Conservation (phyloP, 2,797 vertebrate genomes). For the Apogon hyalosoma region DNA sequence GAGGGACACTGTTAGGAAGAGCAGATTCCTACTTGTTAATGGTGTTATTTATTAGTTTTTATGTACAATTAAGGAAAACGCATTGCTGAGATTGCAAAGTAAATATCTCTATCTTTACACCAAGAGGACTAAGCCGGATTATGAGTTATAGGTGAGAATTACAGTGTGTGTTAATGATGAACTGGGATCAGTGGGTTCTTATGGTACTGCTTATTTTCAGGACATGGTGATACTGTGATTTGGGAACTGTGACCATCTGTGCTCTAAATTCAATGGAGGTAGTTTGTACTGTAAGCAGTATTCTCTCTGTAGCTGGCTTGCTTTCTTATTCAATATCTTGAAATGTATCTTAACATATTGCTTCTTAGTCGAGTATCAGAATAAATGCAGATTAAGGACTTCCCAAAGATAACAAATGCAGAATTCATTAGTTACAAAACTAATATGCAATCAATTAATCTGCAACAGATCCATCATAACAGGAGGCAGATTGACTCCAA, state of each 20-base stretch:
- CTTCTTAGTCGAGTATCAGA: not conserved
- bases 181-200: conserved; percentile 46
- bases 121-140: conserved; percentile 29
- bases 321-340: not conserved
- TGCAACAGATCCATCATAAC: conserved; percentile 54
- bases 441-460: conserved; percentile 49
- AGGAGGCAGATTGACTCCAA: conserved; percentile 45
- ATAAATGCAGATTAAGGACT: conserved; percentile 11
- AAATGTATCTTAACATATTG: not conserved
- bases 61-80: conserved; percentile 32
- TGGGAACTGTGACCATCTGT: conserved; percentile 42
- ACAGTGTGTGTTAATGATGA: conserved; percentile 38
- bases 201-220: conserved; percentile 33
- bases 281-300: conserved; percentile 5
- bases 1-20: conserved; percentile 58
- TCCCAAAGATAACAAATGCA: conserved; percentile 14
- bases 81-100: conserved; percentile 5
- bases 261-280: conserved; percentile 9
- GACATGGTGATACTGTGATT: conserved; percentile 38
- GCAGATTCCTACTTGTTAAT: conserved; percentile 26
- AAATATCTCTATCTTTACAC: conserved; percentile 18
- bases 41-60: conserved; percentile 39
- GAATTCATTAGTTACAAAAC: conserved; percentile 41
- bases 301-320: not conserved
- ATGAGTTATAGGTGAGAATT: conserved; percentile 43